These are phyloP conservation scores for Catostomus latipinnis DNA, from an alignment of 2,797 vertebrate species.

Conservation along the genomic window DNA sequence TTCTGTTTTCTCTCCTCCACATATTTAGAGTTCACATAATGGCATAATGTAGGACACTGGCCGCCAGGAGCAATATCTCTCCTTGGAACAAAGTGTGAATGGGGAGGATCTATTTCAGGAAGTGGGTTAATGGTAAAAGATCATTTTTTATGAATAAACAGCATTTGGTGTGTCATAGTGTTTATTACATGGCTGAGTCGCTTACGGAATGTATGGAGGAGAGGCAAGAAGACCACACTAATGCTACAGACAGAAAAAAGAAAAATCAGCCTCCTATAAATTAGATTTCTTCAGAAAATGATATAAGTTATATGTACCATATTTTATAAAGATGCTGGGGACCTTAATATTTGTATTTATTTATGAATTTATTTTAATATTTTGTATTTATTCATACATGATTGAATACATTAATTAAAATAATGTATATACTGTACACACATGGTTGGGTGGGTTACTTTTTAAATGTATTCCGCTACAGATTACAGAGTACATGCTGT, in stretches of 20 bases:
- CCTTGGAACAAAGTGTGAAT: constrained; percentile 80
- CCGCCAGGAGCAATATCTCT: constrained; percentile 76
- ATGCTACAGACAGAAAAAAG: constrained; percentile 51
- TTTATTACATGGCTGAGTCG: not conserved
- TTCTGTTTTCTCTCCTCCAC: constrained; percentile 41
- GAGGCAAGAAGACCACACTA: not conserved
- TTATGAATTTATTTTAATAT: not conserved
- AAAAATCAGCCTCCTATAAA: constrained; percentile 59
- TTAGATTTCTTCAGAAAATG: constrained; percentile 35
- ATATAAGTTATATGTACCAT: not conserved
- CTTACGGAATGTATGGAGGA: not conserved
- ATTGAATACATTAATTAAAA: too few relatives aligned
- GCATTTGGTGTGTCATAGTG: constrained; percentile 60
- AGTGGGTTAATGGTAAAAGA: constrained; percentile 81
- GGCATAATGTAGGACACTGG: constrained; percentile 81
- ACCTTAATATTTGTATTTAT: not conserved
- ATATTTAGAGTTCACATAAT: constrained; percentile 78
- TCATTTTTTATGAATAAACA: constrained; percentile 76
- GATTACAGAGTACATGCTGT: too few relatives aligned
- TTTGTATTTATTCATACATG: too few relatives aligned
- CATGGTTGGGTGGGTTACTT: too few relatives aligned
- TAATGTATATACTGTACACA: too few relatives aligned
- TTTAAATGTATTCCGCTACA: too few relatives aligned
- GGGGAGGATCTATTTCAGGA: constrained; percentile 80
- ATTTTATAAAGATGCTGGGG: too few relatives aligned